Base-by-base conservation (phyloP, 1,140 invertebrate genomes). In the Philopotamus ludificatus region DNA sequence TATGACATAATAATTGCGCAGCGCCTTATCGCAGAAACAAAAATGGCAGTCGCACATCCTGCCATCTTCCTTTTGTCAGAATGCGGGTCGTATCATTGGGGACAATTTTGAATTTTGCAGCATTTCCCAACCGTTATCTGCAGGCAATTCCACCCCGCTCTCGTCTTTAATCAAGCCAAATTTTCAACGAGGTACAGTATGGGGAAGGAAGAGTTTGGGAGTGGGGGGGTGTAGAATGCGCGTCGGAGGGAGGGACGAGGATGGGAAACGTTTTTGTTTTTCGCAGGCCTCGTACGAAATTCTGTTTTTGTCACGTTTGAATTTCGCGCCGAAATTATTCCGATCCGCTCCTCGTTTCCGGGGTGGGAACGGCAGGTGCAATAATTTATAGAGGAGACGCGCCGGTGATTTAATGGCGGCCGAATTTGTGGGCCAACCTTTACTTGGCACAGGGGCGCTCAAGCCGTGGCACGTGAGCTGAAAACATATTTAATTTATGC, bases 281-380 rank as follows among this genome's bases (percentile, higher is more conserved):
- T n/a, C n/a, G n/a, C n/a, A n/a, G n/a, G n/a, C n/a, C n/a, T n/a
- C n/a, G n/a, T n/a, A n/a, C n/a, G n/a, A n/a, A n/a, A n/a, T n/a
- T n/a, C n/a, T n/a, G 28, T 34, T 34, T 34, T 34, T 34, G 58
- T 47, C 58, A 50, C 58, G 58, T 47, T 25, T 57, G 54, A 42
- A 57, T 57, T 57, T 57, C 34, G 25, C 41, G 26, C 4, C 39
- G 54, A 57, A 34, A 60, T 60, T n/a, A n/a, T n/a, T 50, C 28
- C 58, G 42, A 50, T 60, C 41, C 39, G 58, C 58, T 4, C 7
- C 41, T n/a, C 58, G 58, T 21, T 50, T 50, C 58, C 45, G n/a
- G 42, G 42, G 58, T 16, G 54, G 28, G 21, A 49, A 47, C 58
- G 58, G 58, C 58, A 60, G 58, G 58, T 60, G 58, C 58, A 60